Evolutionary conservation across 2,888 invertebrate species (phyloP), one percentile per base, ranked within the genome.

Genomic region (Drosophila pseudotakahashii): DNA sequence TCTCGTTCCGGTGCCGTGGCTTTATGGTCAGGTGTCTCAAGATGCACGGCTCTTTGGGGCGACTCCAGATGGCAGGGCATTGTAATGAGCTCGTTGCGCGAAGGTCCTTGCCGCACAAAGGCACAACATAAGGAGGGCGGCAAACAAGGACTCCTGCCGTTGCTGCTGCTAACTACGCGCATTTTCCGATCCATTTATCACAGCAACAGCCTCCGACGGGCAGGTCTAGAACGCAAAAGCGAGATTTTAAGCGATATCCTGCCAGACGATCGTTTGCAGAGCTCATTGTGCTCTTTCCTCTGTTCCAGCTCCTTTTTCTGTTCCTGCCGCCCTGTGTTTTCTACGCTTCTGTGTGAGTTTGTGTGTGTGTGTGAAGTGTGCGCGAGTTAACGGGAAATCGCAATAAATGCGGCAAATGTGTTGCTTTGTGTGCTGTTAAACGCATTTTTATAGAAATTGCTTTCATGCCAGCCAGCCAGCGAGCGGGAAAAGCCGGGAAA

Each of bases 161-260:
- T 19, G 55, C 45, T 45, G 45, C 45, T 72, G 61, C 86, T 76
- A 76, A 84, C 83, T 76, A 83, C 83, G 80, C 81, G 83, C 75
- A 84, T 84, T 84, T 84, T 84, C 84, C 84, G 86, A 84, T 79
- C 77, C 84, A 84, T 84, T 84, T 88, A 88, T 84, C 80, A 85
- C 81, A 75, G 83, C 60, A 77, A 71, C 57, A 59, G 76, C 73
- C 54, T 55, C 50, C 63, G 32, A 13, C 37, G 36, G 32, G 48
- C 48, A 47, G 47, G 16, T 32, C 30, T 47, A 11, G 47, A 32
- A 47, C 16, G 30, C 30, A 60, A 71, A 52, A 54, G 63, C 57
- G 62, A 63, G 79, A 77, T 77, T 78, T 79, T 71, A 72, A 79
- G 72, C 73, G 74, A 74, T 73, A 73, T 73, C 74, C 73, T 60